These are phyloP conservation scores for Halocynthia roretzi DNA, from an alignment of 23 tunicate genomes.

Conservation along the genomic window DNA sequence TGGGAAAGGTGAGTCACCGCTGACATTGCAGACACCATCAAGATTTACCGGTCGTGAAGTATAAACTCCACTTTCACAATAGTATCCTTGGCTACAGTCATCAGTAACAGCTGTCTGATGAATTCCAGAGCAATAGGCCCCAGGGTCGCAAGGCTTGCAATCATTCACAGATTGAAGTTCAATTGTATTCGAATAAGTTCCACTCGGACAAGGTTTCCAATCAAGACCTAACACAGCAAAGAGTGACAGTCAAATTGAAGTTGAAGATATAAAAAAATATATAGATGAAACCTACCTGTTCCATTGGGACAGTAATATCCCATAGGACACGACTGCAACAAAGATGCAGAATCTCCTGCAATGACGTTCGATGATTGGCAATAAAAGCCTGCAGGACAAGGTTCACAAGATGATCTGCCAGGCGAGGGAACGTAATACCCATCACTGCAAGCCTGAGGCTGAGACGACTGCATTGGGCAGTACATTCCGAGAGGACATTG, in stretches of 20 bases:
- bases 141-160: constrained; percentile 62
- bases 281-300: constrained; percentile 37
- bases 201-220: constrained; percentile 70
- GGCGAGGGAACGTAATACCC: constrained; percentile 62
- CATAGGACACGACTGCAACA: constrained; percentile 51
- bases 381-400: constrained; percentile 80
- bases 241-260: constrained; percentile 1
- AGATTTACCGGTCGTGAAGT: constrained; percentile 43
- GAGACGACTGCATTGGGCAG: constrained; percentile 67
- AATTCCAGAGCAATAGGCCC: constrained; percentile 59
- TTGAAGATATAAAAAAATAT: neutral
- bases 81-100: constrained; percentile 59
- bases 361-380: constrained; percentile 47
- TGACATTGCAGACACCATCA: constrained; percentile 23
- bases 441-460: constrained; percentile 52
- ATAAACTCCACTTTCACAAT: constrained; percentile 57
- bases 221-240: constrained; percentile 30
- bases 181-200: constrained; percentile 45
- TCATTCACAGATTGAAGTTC: constrained; percentile 21
- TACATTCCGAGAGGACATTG: constrained; percentile 64
- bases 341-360: constrained; percentile 39
- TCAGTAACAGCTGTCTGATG: constrained; percentile 33
- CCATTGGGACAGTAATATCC: constrained; percentile 97
- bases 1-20: constrained; percentile 35
- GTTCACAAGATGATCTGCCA: constrained; percentile 29